A percentile compares a stretch with the other conserved stretches of the same genome.
Evolutionary conservation across 92 coral and sea anemone species (phyloP).

Genomic region (Siderastrea radians): DNA sequence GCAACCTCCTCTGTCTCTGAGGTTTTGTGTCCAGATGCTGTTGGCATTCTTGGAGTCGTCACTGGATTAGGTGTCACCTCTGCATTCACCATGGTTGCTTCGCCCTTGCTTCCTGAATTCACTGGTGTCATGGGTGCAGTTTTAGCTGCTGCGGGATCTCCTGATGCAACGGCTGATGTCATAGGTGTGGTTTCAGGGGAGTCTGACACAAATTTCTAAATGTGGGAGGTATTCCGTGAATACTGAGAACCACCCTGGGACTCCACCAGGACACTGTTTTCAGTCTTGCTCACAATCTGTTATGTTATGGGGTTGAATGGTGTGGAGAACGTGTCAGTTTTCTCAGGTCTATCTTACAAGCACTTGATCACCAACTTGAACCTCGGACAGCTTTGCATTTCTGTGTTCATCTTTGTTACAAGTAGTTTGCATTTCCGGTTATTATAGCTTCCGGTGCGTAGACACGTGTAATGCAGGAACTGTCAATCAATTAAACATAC

Average conservation of each 20-base stretch:
- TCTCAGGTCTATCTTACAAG: conserved; percentile 29
- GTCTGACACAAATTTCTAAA: conserved; percentile 11
- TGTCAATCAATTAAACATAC: no score
- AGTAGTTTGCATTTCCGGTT: no score
- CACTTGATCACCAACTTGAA: conserved; percentile 59
- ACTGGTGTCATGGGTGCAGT: not conserved
- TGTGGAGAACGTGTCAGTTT: conserved; percentile 48
- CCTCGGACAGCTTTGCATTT: conserved; percentile 1
- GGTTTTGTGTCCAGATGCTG: not conserved
- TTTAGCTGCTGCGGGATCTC: not conserved
- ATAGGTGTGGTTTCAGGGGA: not conserved
- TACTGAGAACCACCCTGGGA: conserved; percentile 22
- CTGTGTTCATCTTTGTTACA: not conserved
- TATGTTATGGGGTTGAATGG: conserved; percentile 42
- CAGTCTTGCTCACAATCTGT: conserved; percentile 47
- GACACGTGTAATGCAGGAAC: no score
- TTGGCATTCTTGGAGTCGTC: not conserved
- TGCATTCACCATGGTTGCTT: no score
- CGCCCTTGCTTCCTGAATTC: not conserved
- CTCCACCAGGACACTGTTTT: conserved; percentile 48
- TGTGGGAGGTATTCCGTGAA: conserved; percentile 41
- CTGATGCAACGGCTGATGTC: not conserved
- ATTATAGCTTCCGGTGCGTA: no score
- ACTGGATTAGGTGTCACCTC: not conserved
- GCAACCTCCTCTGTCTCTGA: conserved; percentile 1